Evolutionary conservation across 2,113 vertebrate species (phyloP).

Genomic region (Gymnocephalus cernua): DNA sequence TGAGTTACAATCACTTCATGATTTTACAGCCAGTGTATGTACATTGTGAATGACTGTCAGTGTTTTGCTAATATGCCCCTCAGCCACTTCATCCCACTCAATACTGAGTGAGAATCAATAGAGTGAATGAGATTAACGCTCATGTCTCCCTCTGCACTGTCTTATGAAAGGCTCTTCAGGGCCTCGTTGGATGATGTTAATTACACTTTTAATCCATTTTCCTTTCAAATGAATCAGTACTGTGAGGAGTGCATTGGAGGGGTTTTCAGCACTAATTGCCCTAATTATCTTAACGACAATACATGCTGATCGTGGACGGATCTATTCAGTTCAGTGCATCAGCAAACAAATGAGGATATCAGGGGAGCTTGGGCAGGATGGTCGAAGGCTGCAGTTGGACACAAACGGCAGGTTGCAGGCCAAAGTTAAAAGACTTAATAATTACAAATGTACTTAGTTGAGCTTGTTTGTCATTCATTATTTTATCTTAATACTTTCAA

Average conservation of each 20-base stretch:
- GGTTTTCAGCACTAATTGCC: constrained; percentile 67
- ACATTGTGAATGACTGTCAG: constrained; percentile 35
- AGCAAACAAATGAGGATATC: constrained; percentile 28
- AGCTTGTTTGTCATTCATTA: background rate
- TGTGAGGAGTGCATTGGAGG: constrained; percentile 46
- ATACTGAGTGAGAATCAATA: constrained; percentile 78
- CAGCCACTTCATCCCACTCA: constrained; percentile 66
- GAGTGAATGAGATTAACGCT: constrained; percentile 71
- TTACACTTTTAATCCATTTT: constrained; percentile 79
- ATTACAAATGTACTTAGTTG: background rate
- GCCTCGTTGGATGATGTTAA: constrained; percentile 73
- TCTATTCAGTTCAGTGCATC: constrained; percentile 24
- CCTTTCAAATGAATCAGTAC: constrained; percentile 55
- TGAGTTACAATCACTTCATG: constrained; percentile 28
- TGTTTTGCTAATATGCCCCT: constrained; percentile 53
- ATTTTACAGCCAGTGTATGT: constrained; percentile 20
- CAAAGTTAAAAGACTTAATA: background rate
- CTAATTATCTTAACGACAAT: constrained; percentile 75
- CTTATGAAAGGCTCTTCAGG: constrained; percentile 75
- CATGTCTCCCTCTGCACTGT: constrained; percentile 72
- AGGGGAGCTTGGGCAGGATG: background rate
- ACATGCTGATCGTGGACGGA: constrained; percentile 45
- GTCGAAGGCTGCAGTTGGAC: background rate
- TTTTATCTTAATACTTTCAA: background rate
- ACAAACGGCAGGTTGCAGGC: background rate